Evolutionary conservation across 1,140 invertebrate genomes (phyloP), one percentile per base, ranked within the genome.

Genomic region (Augochlora pura): DNA sequence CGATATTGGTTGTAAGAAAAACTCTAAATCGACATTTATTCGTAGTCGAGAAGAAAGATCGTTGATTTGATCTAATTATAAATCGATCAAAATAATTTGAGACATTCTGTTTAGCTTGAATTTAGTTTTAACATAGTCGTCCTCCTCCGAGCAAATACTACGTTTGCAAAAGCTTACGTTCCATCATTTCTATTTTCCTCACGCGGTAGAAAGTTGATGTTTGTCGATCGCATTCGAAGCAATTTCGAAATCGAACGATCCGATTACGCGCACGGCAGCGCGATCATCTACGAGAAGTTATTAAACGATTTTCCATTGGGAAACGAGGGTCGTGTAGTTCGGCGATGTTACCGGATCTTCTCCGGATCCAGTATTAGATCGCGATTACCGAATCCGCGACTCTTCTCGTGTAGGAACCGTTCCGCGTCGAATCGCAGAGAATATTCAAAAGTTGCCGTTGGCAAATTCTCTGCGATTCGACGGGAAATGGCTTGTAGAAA

Each of bases 281-380:
- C 59, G 67, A 54, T 71, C 12, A 62, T 70, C 16, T n/a, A 63
- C 38, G 42, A 46, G 42, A 46, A 46, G 42, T 46, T 46, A 3
- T 46, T 12, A 9, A 46, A 46, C 32, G 59, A 67, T 66, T 21
- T 21, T 46, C 42, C 8, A 25, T 73, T 27, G 21, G 16, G 57
- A n/a, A 52, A 54, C 46, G 38, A 69, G 57, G 49, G 6, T 83
- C 25, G 49, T 18, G 21, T 63, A 73, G 18, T 64, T 75, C 23
- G 38, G 65, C 69, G 65, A 81, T 54, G 77, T 85, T 74, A 68
- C 49, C 69, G 73, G 64, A 46, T 69, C 32, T 16, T 32, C 6
- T n/a, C 18, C 52, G 62, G 32, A 67, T 75, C 54, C 72, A 80
- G 72, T 76, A 69, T 80, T 80, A 80, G 72, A 16, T 32, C 25